Base-by-base conservation (phyloP, 2,888 invertebrate genomes). In the Eilema depressum region DNA sequence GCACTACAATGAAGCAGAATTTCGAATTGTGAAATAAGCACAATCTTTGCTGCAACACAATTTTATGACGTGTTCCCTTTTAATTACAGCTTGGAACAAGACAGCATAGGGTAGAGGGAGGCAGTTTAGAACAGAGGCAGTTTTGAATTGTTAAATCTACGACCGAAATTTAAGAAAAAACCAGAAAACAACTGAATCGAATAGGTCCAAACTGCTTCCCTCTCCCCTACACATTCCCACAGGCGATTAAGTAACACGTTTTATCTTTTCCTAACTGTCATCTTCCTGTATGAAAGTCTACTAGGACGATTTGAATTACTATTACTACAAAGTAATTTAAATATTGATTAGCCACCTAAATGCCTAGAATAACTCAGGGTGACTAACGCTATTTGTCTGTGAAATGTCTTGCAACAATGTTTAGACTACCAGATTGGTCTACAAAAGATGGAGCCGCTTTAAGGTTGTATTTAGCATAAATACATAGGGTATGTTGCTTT, bases 271-370 rank as follows among this genome's bases (percentile, higher is more conserved):
- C 59, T 64, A 61, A 70, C 70, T 37, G 66, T 66, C 25, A 60
- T 66, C 62, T 66, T 62, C 62, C 70, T 69, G 47, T 66, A 69
- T 65, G 70, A 70, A 70, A 70, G 70, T 66, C 56, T 62, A 66
- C 56, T 66, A 62, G n/a, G 37, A 62, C 62, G 23, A 66, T 79
- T 79, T 72, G 76, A 82, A 75, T 77, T 64, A 70, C 75, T 82
- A 81, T 80, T 80, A 81, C 82, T 82, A 81, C 81, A 78, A 75
- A 75, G 76, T 81, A 80, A 81, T 80, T 82, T 75, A 75, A 81
- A 82, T 81, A 82, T 81, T 82, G 64, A 81, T 82, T 75, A 81
- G 81, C 71, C 70, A 79, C 59, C 77, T 73, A 76, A 73, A 82
- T 81, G 82, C 80, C 74, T 80, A 78, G 81, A 75, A 80, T 81